These are phyloP conservation scores for Lepidotrigona ventralis DNA, from an alignment of 1,140 invertebrate species.

Conservation along the genomic window DNA sequence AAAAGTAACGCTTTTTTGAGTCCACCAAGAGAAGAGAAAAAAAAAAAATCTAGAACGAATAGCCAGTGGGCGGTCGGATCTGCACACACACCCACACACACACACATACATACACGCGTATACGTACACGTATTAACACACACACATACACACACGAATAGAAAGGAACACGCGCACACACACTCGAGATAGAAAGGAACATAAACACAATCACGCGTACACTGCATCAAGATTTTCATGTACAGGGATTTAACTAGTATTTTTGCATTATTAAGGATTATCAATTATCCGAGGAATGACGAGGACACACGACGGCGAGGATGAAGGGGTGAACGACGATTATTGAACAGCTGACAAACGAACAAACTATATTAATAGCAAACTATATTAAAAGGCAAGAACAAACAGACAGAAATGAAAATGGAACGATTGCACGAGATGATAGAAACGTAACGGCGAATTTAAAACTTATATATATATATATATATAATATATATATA, in stretches of 20 bases:
- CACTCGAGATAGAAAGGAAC: too few species aligned
- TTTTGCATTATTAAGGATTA: conserved; percentile 73
- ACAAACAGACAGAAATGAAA: neutral
- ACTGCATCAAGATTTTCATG: conserved; percentile 71
- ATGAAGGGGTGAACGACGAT: neutral
- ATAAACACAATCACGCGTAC: neutral
- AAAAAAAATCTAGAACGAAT: conserved; percentile 43
- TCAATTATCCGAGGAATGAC: conserved; percentile 47
- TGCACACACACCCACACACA: conserved; percentile 11
- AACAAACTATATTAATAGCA: neutral
- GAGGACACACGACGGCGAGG: neutral
- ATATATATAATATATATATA: neutral
- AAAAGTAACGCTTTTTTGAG: conserved; percentile 65
- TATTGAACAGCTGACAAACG: neutral
- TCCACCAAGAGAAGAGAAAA: conserved; percentile 57
- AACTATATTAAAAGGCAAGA: conserved; percentile 17
- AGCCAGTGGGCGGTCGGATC: conserved; percentile 18
- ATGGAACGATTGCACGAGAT: conserved; percentile 31
- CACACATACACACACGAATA: too few species aligned
- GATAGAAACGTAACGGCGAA: conserved; percentile 24
- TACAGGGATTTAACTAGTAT: conserved; percentile 79
- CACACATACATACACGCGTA: too few species aligned
- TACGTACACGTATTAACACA: neutral
- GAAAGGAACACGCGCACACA: neutral
- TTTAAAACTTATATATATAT: conserved; percentile 4